phyloP scores from a whole-genome alignment of 2,113 vertebrate genomes.

The rat (Rattus norvegicus) region GRCr8 NC_086037.1:71277001-71277500 shows the following conservation, averaged over 20 bases:
- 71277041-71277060: not conserved
- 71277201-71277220: not conserved
- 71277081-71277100: not conserved
- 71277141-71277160: not conserved
- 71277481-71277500: no score
- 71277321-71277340: not conserved
- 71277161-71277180: not conserved
- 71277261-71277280: no score
- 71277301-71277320: not conserved
- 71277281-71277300: not conserved
- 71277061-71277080: not conserved
- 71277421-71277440: not conserved
- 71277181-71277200: not conserved
- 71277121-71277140: not conserved
- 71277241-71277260: not conserved
- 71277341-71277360: not conserved
- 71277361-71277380: not conserved
- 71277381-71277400: not conserved
- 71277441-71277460: no score
- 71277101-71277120: not conserved
- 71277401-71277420: no score
- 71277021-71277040: not conserved
- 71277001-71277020: not conserved
- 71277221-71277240: not conserved
- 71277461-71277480: no score